A percentile compares a stretch with the other conserved stretches of the same genome.
phyloP scores from a whole-genome alignment of 1,140 invertebrate species.

The Cheumatopsyche charites region DNA sequence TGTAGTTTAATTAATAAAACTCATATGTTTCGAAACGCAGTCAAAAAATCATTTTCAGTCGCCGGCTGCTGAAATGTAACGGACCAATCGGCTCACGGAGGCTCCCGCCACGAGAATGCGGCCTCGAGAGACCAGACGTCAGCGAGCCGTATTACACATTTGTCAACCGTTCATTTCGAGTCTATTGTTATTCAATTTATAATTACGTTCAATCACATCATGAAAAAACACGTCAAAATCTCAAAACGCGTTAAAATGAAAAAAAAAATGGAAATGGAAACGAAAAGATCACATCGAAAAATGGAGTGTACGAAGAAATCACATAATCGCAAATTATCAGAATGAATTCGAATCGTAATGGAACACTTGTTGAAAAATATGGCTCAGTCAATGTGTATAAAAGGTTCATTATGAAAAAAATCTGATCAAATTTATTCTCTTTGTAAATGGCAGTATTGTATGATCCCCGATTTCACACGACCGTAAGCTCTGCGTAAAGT shows the following conservation, averaged over 20 bases:
- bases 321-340: not conserved
- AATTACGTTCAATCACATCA: not conserved
- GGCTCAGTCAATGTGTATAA: too few species aligned
- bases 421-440: too few species aligned
- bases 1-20: slow-evolving; percentile 24
- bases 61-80: slow-evolving; percentile 14
- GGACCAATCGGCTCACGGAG: not conserved
- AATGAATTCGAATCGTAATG: too few species aligned
- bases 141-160: not conserved
- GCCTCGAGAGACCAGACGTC: too few species aligned
- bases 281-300: slow-evolving; percentile 1
- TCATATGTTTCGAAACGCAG: slow-evolving; percentile 31
- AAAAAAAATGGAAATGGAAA: slow-evolving; percentile 14
- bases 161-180: not conserved
- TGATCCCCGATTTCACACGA: too few species aligned
- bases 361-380: too few species aligned
- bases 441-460: too few species aligned
- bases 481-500: too few species aligned
- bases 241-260: not conserved
- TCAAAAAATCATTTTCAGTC: slow-evolving; percentile 35
- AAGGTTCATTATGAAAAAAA: too few species aligned
- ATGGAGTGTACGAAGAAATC: slow-evolving; percentile 17
- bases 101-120: too few species aligned
- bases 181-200: slow-evolving; percentile 9
- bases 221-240: not conserved